Base-by-base conservation (phyloP, 2,888 invertebrate species). In the Tipula helvola region DNA sequence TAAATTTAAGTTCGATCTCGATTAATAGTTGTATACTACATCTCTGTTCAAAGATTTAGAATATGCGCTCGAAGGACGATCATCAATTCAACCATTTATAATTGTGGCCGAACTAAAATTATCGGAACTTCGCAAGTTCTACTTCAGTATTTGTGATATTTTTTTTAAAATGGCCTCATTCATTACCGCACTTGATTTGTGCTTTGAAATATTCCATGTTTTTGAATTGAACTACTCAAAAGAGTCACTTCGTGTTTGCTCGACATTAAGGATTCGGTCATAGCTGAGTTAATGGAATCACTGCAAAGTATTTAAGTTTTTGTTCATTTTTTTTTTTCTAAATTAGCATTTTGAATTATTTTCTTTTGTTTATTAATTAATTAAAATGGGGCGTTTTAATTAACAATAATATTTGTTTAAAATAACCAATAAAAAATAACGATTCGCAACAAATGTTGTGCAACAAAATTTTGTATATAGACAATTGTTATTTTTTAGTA, bases 51-150 rank as follows among this genome's bases (percentile, higher is more conserved):
- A 71, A 71, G 71, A 71, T 71, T 71, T 71, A 28, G 71, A 71
- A 28, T 71, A 71, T 71, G 71, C 71, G 4, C 71, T 71, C 28
- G 71, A 71, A 10, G 71, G 71, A 10, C 71, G 71, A 28, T 71
- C 71, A 7, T 28, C 71, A 8, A 10, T 71, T 3, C 84, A 84
- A 8, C 84, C 84, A 5, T 84, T 84, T 84, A 84, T 39, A 84
- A 39, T 84, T n/a, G 84, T 84, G n/a, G 84, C 39, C 41, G 84
- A 39, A n/a, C n/a, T 84, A 84, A 41, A 84, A 84, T n/a, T 84
- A 16, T 39, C 84, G 5, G 84, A 84, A 3, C 36, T 84, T 8
- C 36, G 84, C 5, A 39, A 84, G 13, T 84, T 84, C 41, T 84
- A 84, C 16, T 39, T 84, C 13, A 84, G 36, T 84, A 39, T 84